phyloP scores from a whole-genome alignment of 1,140 invertebrate species.

The Anadara kagoshimensis region DNA sequence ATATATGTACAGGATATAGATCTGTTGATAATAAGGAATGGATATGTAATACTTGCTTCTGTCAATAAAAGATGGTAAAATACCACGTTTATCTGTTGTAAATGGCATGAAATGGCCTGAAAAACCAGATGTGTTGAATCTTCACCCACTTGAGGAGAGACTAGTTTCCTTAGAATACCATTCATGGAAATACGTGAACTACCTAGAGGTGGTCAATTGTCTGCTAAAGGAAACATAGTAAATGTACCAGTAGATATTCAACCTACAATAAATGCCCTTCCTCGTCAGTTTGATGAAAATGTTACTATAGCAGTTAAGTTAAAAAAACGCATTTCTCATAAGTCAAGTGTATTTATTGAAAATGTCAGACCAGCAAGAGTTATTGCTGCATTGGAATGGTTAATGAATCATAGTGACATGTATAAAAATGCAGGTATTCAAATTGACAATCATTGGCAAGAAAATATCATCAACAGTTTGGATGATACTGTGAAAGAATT shows the following conservation, averaged over 20 bases:
- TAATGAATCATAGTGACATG: constrained; percentile 25
- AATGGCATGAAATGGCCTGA: constrained; percentile 43
- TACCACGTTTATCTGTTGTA: constrained; percentile 20
- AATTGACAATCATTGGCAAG: constrained; percentile 13
- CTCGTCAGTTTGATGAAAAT: not conserved
- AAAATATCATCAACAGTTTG: constrained; percentile 4
- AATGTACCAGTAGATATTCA: constrained; percentile 47
- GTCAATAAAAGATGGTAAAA: constrained; percentile 18
- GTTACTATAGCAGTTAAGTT: constrained; percentile 35
- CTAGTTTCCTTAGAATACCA: constrained; percentile 35
- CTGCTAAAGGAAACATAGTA: constrained; percentile 38
- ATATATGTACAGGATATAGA: no score
- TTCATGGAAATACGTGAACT: constrained; percentile 48
- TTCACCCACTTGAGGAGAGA: constrained; percentile 37
- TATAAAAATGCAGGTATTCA: constrained; percentile 18
- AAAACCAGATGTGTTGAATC: constrained; percentile 28
- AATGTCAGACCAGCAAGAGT: constrained; percentile 32
- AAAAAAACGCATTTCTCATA: constrained; percentile 32
- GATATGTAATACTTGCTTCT: constrained; percentile 28
- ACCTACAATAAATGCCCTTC: constrained; percentile 40
- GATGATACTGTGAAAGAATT: constrained; percentile 19
- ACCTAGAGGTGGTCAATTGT: constrained; percentile 35
- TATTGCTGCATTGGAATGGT: constrained; percentile 16
- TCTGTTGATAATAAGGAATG: constrained; percentile 8
- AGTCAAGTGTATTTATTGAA: constrained; percentile 27